A percentile compares a stretch with the other conserved stretches of the same genome.
Conservation (phyloP, 1,140 invertebrate genomes). For the Ips nitidus region DNA sequence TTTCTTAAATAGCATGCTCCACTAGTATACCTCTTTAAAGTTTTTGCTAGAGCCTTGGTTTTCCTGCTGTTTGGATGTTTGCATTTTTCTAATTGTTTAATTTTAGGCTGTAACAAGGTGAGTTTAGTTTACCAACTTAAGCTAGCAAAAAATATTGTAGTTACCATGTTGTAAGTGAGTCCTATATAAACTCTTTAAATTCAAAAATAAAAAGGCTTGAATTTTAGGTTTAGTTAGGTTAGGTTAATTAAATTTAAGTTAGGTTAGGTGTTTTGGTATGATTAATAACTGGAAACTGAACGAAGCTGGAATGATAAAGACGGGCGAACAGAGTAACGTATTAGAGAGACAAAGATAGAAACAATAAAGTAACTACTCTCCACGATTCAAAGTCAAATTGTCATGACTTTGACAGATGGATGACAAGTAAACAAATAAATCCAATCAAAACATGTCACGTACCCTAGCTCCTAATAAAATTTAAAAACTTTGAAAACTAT, state of each 20-base stretch:
- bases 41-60: constrained; percentile 67
- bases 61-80: constrained; percentile 80
- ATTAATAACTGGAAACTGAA: too few relatives aligned
- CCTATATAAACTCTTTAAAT: too few relatives aligned
- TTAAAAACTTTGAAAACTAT: background rate
- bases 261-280: too few relatives aligned
- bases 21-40: constrained; percentile 58
- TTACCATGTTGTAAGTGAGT: background rate
- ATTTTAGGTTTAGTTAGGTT: too few relatives aligned
- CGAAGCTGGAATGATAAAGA: too few relatives aligned
- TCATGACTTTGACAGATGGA: too few relatives aligned
- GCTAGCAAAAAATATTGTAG: background rate
- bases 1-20: background rate
- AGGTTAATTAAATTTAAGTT: too few relatives aligned
- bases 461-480: background rate
- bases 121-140: background rate
- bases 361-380: too few relatives aligned
- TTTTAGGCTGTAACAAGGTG: constrained; percentile 39
- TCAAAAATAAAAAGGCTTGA: too few relatives aligned
- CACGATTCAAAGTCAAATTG: too few relatives aligned
- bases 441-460: constrained; percentile 14
- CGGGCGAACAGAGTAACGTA: too few relatives aligned
- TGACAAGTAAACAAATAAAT: background rate
- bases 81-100: constrained; percentile 59
- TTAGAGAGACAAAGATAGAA: too few relatives aligned